A percentile compares a stretch with the other conserved stretches of the same genome.
Conservation (phyloP, 2,113 vertebrate species). For the Phalacrocorax aristotelis region DNA sequence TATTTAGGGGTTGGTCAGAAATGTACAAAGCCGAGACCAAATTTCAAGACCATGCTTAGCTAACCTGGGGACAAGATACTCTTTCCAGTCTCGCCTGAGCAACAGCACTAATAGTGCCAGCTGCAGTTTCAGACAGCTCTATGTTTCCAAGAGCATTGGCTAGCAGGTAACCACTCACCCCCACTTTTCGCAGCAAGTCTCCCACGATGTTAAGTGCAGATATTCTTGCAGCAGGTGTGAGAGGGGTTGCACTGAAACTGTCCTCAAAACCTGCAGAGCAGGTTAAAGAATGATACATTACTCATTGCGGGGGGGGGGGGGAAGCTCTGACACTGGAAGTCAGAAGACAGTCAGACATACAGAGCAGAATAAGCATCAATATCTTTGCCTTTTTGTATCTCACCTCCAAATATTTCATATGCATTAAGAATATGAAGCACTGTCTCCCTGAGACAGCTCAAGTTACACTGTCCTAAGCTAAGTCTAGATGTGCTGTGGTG, state of each 20-base stretch:
- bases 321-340: not conserved
- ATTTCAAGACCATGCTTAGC: not conserved
- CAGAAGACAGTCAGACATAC: not conserved
- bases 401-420: not conserved
- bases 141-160: not conserved
- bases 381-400: not conserved
- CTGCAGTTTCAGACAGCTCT: not conserved
- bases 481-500: not conserved
- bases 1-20: not conserved
- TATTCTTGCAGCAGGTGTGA: constrained; percentile 94
- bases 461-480: not conserved
- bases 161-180: constrained; percentile 72
- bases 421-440: not conserved
- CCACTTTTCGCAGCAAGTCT: constrained; percentile 95
- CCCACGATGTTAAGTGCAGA: constrained; percentile 97
- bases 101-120: not conserved
- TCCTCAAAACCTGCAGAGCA: constrained; percentile 76
- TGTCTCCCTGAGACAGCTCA: not conserved
- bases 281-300: not conserved
- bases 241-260: constrained; percentile 82
- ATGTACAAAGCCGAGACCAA: rapidly evolving
- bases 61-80: not conserved
- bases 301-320: no score
- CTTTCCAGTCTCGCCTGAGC: not conserved
- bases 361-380: not conserved